Conservation (phyloP, 2,113 vertebrate species). For the Poeciliopsis prolifica region DNA sequence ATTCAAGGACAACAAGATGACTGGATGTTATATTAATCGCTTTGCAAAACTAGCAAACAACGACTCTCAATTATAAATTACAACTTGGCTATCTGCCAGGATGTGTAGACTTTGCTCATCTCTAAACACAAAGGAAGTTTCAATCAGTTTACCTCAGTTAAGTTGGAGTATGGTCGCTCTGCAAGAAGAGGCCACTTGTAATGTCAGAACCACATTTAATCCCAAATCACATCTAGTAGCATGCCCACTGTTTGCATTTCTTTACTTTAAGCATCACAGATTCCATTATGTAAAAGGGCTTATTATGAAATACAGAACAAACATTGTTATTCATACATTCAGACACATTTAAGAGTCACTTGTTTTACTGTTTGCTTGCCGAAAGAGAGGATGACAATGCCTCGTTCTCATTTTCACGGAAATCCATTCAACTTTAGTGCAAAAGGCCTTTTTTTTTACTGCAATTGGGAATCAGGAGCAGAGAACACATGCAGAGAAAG, state of each 20-base stretch:
- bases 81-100: background rate
- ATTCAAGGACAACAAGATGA: conserved; percentile 42
- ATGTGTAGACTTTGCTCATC: conserved; percentile 8
- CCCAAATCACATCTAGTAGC: conserved; percentile 52
- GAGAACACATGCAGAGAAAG: conserved; percentile 51
- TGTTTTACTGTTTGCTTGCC: conserved; percentile 44
- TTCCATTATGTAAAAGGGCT: conserved; percentile 83
- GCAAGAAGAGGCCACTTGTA: conserved; percentile 20
- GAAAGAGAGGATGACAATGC: conserved; percentile 5
- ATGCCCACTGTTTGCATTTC: conserved; percentile 52
- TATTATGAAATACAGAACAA: conserved; percentile 72
- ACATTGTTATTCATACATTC: conserved; percentile 53
- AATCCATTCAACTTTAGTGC: conserved; percentile 10
- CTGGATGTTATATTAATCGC: conserved; percentile 53
- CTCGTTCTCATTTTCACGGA: conserved; percentile 22
- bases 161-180: conserved; percentile 56
- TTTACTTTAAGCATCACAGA: conserved; percentile 51
- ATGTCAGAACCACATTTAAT: conserved; percentile 27
- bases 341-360: conserved; percentile 33
- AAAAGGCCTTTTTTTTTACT: conserved; percentile 26
- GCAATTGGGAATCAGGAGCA: conserved; percentile 46
- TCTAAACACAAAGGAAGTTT: background rate
- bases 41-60: conserved; percentile 3
- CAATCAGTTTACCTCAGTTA: conserved; percentile 24
- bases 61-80: background rate